Evolutionary conservation across 2,888 invertebrate genomes (phyloP), one percentile per base, ranked within the genome.

Genomic region (Pandemis corylana): DNA sequence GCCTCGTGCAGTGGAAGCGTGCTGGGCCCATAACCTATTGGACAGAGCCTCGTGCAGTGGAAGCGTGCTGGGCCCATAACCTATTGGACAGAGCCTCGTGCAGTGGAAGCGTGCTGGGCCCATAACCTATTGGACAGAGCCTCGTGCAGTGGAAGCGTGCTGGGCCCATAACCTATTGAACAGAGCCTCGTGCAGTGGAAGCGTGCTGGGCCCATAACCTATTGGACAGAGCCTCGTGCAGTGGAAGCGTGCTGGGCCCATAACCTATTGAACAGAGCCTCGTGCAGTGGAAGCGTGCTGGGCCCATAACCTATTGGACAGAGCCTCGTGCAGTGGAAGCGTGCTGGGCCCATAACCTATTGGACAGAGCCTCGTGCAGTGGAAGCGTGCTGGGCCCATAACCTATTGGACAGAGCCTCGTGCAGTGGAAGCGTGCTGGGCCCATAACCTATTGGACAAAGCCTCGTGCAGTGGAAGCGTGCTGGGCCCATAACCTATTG

Each of bases 141-240:
- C n/a, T n/a, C n/a, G n/a, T n/a, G 96, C 96, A 96, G 96, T 95
- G 96, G 96, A 96, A 95, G 96, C 96, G 96, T 96, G 96, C 96
- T 96, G 96, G 96, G 96, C 96, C 96, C 96, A 96, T 96, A 96
- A 97, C 96, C 97, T 36, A 2, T 36, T 36, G 28, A 36, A 36
- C n/a, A n/a, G n/a, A n/a, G n/a, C n/a, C n/a, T n/a, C n/a, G n/a
- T n/a, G 96, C 96, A 96, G 96, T 20, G 20, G 20, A 20, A 20
- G 20, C 20, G 20, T 20, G 20, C 20, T 20, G 20, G 20, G 20
- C 20, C 20, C 20, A 20, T 20, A 20, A 20, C 20, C 20, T 20
- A 20, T 20, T 20, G 20, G 20, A 20, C 20, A 20, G 20, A 20
- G 20, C 1, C 20, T 20, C 20, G 20, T 20, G 20, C 20, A 20